These are phyloP conservation scores for Agrotis segetum DNA, from an alignment of 2,888 invertebrate genomes.

Conservation along the genomic window DNA sequence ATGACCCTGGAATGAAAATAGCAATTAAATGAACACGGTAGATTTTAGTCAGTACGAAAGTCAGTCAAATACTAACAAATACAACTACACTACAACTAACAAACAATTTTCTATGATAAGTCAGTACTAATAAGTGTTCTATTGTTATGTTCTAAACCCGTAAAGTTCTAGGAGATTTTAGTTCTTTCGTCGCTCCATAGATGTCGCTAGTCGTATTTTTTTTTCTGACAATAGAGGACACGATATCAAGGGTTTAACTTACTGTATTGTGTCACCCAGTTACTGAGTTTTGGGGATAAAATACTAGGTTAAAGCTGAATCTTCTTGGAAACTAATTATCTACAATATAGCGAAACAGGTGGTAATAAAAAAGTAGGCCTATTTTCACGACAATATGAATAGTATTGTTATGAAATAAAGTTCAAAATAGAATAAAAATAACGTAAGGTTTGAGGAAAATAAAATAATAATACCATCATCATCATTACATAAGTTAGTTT, in stretches of 20 bases:
- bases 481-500: not conserved
- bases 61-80: too few species aligned
- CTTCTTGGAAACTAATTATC: not conserved
- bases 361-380: not conserved
- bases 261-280: not conserved
- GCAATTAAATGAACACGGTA: too few species aligned
- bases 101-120: too few species aligned
- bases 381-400: not conserved
- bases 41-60: too few species aligned
- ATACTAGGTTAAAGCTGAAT: not conserved
- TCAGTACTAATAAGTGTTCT: too few species aligned
- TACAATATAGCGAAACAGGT: not conserved
- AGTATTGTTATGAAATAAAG: not conserved
- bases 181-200: too few species aligned
- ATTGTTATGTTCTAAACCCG: too few species aligned
- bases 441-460: not conserved
- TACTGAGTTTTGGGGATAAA: not conserved
- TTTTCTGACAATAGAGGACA: not conserved
- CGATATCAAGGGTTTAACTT: not conserved
- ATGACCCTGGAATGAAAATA: too few species aligned
- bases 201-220: too few species aligned
- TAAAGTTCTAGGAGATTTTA: too few species aligned
- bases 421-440: not conserved
- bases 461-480: conserved; percentile 8
- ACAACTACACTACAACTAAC: too few species aligned